Base-by-base conservation (phyloP, 2,888 invertebrate species). In the Druceiella hillmani region DNA sequence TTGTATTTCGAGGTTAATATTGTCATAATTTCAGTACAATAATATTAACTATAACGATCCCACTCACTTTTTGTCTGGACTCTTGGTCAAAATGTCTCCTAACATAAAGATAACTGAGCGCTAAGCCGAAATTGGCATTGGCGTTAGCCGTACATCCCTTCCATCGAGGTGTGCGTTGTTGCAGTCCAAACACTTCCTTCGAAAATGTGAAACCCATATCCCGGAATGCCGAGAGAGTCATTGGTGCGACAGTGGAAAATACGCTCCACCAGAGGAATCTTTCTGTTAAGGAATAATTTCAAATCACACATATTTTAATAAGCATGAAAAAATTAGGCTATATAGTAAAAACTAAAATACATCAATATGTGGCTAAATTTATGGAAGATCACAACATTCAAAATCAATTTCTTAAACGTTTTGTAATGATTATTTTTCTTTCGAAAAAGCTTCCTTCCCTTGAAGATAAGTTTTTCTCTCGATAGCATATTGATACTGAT, bases 261-360 rank as follows among this genome's bases (percentile, higher is more conserved):
- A 80, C 69, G 51, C 78, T 74, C 86, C 86, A 86, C 73, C 83
- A 79, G 13, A 83, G 58, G 62, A 79, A 85, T 43, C 81, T 80
- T 42, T 80, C 84, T 78, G 66, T 22, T 61, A 58, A 50, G 47
- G n/a, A n/a, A n/a, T n/a, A n/a, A n/a, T n/a, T n/a, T n/a, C n/a
- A n/a, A n/a, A n/a, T n/a, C n/a, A n/a, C n/a, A n/a, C n/a, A n/a
- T n/a, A n/a, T n/a, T n/a, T n/a, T n/a, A n/a, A n/a, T n/a, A n/a
- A n/a, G n/a, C n/a, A n/a, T 41, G 16, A 37, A 33, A 17, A 25
- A 11, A 45, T 42, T 43, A 47, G 42, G 35, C 24, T 5, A 24
- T 31, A 41, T 41, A 38, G 40, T 33, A 17, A 35, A 38, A 40
- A 38, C 40, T 43, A 33, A 35, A 31, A 9, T 31, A 44, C 42